These are phyloP conservation scores for Acanthurus tractus DNA, from an alignment of 2,797 vertebrate species.

Conservation along the genomic window DNA sequence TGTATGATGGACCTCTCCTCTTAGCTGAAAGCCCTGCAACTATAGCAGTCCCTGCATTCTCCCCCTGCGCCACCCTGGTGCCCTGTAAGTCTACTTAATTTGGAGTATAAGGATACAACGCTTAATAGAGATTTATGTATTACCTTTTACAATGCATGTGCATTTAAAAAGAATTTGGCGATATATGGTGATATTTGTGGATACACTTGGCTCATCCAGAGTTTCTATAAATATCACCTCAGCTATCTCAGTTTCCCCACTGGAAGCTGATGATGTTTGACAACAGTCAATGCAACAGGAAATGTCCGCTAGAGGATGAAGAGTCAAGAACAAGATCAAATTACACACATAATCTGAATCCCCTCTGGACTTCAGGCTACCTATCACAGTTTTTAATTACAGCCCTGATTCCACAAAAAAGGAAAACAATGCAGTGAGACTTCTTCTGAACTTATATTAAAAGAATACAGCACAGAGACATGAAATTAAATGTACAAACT, in stretches of 20 bases:
- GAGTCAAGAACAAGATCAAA: background rate
- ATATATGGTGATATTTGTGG: background rate
- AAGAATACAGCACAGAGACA: no score
- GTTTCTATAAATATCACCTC: background rate
- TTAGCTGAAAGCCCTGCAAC: background rate
- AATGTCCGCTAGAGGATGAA: background rate
- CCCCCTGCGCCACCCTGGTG: background rate
- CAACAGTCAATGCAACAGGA: background rate
- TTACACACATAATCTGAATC: background rate
- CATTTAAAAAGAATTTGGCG: background rate
- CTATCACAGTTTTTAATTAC: background rate
- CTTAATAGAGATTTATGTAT: background rate
- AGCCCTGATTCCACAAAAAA: background rate
- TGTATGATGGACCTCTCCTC: background rate
- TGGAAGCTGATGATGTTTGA: background rate
- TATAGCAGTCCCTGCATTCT: background rate
- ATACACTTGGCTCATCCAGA: background rate
- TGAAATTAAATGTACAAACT: no score
- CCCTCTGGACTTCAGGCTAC: background rate
- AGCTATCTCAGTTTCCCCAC: background rate
- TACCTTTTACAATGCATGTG: background rate
- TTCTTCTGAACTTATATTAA: no score
- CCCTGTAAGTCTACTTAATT: background rate
- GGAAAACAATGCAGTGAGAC: no score
- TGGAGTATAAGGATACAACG: background rate